Conservation (phyloP, 2,113 vertebrate genomes). For the Megaptera novaeangliae region DNA sequence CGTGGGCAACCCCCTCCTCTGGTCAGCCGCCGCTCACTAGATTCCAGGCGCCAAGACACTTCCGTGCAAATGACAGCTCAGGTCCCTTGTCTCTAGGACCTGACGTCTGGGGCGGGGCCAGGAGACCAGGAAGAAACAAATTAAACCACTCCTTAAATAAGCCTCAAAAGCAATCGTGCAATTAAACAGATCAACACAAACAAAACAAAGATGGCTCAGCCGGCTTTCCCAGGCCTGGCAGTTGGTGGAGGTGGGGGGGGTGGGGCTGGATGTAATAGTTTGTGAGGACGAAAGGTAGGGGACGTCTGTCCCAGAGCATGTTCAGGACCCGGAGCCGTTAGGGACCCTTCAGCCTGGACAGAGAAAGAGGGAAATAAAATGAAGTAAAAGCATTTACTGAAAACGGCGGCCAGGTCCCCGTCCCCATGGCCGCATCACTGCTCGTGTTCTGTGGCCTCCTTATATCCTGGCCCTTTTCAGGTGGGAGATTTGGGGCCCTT, state of each 20-base stretch:
- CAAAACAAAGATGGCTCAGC: rapidly evolving
- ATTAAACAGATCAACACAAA: background rate
- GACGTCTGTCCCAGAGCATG: rapidly evolving
- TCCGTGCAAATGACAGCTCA: background rate
- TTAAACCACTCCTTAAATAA: background rate
- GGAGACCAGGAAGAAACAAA: background rate
- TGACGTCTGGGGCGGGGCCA: background rate
- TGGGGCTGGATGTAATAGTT: background rate
- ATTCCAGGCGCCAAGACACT: background rate
- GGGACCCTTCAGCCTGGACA: background rate
- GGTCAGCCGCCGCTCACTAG: rapidly evolving
- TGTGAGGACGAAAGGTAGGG: background rate
- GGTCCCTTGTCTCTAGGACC: background rate
- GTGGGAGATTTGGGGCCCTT: background rate
- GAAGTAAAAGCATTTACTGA: background rate
- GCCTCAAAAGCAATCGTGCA: background rate
- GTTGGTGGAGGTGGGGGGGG: no score
- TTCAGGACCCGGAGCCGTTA: background rate
- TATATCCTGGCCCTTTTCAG: background rate
- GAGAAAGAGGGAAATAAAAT: background rate
- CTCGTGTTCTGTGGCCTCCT: rapidly evolving
- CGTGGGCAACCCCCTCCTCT: background rate
- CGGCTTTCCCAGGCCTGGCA: background rate
- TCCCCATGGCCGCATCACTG: rapidly evolving
- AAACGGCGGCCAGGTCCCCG: rapidly evolving